phyloP scores from a whole-genome alignment of 1,140 invertebrate genomes.

The Drosophila serrata region DNA sequence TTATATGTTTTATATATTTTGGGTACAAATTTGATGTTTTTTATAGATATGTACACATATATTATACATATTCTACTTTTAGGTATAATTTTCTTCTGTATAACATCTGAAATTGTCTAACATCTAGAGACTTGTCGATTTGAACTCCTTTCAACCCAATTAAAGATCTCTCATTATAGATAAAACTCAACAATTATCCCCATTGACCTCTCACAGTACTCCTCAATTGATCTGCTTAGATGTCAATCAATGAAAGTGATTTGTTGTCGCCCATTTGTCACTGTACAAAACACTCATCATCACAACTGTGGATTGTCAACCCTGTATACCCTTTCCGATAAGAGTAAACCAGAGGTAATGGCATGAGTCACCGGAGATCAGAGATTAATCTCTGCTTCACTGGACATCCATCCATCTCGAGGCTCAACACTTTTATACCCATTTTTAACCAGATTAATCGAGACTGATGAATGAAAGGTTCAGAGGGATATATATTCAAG shows the following conservation, averaged over 20 bases:
- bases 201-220: not conserved
- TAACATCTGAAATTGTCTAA: not conserved
- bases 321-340: conserved; percentile 38
- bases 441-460: conserved; percentile 52
- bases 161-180: not conserved
- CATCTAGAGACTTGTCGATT: not conserved
- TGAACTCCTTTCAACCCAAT: not conserved
- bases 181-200: conserved; percentile 7
- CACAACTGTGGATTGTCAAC: conserved; percentile 24
- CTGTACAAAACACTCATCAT: conserved; percentile 68
- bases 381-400: conserved; percentile 24
- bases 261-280: conserved; percentile 78
- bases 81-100: not conserved
- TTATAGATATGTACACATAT: no score
- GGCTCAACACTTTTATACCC: conserved; percentile 57
- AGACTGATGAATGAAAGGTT: conserved; percentile 59
- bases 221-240: conserved; percentile 51
- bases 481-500: conserved; percentile 1
- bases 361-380: conserved; percentile 58
- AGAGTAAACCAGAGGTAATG: conserved; percentile 48
- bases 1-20: not conserved
- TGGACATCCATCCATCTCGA: conserved; percentile 39
- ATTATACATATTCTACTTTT: not conserved
- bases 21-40: no score
- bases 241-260: conserved; percentile 64